Conservation (phyloP, 2,888 invertebrate species). For the Osmoderma eremita region DNA sequence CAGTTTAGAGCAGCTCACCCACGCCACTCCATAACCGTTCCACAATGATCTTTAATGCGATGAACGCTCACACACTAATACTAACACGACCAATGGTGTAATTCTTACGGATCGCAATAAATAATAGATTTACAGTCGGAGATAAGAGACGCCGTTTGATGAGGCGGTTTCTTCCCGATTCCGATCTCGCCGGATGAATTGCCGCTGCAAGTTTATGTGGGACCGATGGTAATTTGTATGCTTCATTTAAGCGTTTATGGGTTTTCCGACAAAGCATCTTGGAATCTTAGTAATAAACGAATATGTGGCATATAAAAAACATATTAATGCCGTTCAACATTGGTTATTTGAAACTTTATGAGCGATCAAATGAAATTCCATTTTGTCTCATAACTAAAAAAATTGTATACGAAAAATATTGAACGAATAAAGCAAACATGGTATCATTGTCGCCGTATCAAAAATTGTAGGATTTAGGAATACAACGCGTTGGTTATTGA, state of each 20-base stretch:
- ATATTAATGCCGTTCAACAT: not conserved
- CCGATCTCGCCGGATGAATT: conserved; percentile 25
- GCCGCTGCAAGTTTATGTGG: conserved; percentile 19
- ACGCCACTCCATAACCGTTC: conserved; percentile 37
- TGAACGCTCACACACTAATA: conserved; percentile 18
- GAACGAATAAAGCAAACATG: no score
- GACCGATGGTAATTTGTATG: conserved; percentile 22
- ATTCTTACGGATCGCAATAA: conserved; percentile 34
- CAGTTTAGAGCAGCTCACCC: conserved; percentile 44
- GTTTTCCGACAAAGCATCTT: conserved; percentile 1
- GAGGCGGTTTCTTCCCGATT: conserved; percentile 21
- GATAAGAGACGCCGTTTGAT: conserved; percentile 29
- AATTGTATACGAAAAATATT: no score
- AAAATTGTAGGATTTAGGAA: no score
- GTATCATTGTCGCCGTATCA: no score
- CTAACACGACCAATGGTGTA: conserved; percentile 17
- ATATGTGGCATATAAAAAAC: conserved; percentile 2
- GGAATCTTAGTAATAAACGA: conserved; percentile 11
- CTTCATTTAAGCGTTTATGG: conserved; percentile 16
- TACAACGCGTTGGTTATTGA: no score
- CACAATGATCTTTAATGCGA: conserved; percentile 33
- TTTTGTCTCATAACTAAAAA: no score
- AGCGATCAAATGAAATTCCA: no score
- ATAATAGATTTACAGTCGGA: conserved; percentile 34
- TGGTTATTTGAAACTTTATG: not conserved